Percentiles rank a stretch among this genome's conserved stretches.
phyloP scores from a whole-genome alignment of 2,888 invertebrate species.

The Cyaniris semiargus region DNA sequence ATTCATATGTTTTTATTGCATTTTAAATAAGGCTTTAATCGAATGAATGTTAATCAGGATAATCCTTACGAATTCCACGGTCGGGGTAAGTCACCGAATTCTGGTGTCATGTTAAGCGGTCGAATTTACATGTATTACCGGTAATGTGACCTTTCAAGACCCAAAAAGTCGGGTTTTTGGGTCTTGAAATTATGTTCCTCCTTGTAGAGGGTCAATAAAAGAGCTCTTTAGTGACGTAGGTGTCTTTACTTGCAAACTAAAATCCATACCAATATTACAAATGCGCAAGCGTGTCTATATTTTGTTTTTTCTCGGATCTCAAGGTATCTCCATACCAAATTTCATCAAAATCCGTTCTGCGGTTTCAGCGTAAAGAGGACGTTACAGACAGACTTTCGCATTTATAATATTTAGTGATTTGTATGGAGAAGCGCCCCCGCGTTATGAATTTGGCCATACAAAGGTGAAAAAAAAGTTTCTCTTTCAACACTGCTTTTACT shows the following conservation, averaged over 20 bases:
- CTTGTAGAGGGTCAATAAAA: neutral
- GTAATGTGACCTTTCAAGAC: neutral
- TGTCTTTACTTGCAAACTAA: neutral
- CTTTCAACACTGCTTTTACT: too few species aligned
- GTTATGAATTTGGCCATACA: too few species aligned
- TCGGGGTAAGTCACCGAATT: neutral
- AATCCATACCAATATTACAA: neutral
- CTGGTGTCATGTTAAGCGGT: neutral
- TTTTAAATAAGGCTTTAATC: slow-evolving; percentile 5
- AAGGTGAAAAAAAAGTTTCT: too few species aligned
- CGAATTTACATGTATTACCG: slow-evolving; percentile 18
- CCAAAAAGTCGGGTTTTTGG: neutral
- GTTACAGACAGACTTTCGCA: too few species aligned
- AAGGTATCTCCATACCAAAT: too few species aligned
- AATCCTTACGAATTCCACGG: slow-evolving; percentile 18
- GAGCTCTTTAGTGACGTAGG: neutral
- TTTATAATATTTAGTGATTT: too few species aligned
- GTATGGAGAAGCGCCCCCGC: too few species aligned
- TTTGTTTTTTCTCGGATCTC: too few species aligned
- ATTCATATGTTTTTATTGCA: neutral
- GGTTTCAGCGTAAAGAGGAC: too few species aligned
- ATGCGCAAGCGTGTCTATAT: neutral
- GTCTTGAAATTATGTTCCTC: neutral
- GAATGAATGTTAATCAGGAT: slow-evolving; percentile 22
- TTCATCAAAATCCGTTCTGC: too few species aligned